Conservation (phyloP, 1,140 invertebrate species). For the Drosophila yakuba region DNA sequence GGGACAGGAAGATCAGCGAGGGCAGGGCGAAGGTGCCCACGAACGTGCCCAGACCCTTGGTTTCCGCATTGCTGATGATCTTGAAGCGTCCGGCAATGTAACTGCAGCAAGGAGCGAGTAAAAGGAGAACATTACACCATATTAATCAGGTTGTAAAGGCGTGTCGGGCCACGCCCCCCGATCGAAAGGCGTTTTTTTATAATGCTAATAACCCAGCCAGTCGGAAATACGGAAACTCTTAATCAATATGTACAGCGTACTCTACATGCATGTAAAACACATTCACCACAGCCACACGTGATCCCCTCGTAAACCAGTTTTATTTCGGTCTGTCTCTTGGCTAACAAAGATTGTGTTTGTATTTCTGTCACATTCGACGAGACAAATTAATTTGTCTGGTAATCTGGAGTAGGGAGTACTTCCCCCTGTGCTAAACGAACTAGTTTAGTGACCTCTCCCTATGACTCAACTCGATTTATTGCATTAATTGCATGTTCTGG, state of each 20-base stretch:
- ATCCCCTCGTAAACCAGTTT: slow-evolving; percentile 45
- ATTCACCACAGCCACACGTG: slow-evolving; percentile 33
- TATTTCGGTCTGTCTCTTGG: slow-evolving; percentile 39
- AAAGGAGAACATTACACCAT: slow-evolving; percentile 19
- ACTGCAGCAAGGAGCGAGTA: slow-evolving; percentile 86
- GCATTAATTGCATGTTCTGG: slow-evolving; percentile 18
- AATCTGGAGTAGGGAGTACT: slow-evolving; percentile 43
- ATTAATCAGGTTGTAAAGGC: slow-evolving; percentile 40
- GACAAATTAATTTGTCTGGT: slow-evolving; percentile 27
- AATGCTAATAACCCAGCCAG: slow-evolving; percentile 24
- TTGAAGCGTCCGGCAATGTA: slow-evolving; percentile 95
- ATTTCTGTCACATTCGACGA: slow-evolving; percentile 31
- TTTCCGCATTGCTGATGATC: slow-evolving; percentile 92
- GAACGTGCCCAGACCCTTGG: slow-evolving; percentile 96
- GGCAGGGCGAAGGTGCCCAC: slow-evolving; percentile 97
- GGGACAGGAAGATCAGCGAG: slow-evolving; percentile 95
- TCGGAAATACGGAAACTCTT: slow-evolving; percentile 41
- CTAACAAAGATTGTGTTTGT: slow-evolving; percentile 38
- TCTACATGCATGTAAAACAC: slow-evolving; percentile 28
- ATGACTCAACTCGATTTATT: slow-evolving; percentile 31
- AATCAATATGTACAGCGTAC: slow-evolving; percentile 10
- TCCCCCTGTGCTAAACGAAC: slow-evolving; percentile 17
- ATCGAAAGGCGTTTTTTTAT: slow-evolving; percentile 5
- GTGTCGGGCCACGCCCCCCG: slow-evolving; percentile 28
- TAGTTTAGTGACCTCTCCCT: slow-evolving; percentile 30